Percentiles rank a stretch among this genome's conserved stretches.
These are phyloP conservation scores for Muscicapa striata DNA, from an alignment of 2,797 vertebrate species.

Conservation along the genomic window DNA sequence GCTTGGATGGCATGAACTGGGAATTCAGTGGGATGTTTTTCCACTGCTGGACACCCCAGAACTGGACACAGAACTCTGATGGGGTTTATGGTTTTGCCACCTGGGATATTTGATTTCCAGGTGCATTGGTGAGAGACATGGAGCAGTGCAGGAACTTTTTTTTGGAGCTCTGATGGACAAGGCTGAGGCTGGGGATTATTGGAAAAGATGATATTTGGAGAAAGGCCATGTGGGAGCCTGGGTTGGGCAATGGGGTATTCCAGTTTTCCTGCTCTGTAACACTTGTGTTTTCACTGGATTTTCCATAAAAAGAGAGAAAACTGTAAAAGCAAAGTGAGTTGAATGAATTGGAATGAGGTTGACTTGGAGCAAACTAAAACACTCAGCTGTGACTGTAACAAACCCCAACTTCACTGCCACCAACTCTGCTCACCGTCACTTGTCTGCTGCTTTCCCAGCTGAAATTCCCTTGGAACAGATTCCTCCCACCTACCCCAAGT, in stretches of 20 bases:
- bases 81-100: rapidly evolving
- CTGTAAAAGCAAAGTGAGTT: neutral
- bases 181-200: neutral
- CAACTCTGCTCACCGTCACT: neutral
- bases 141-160: neutral
- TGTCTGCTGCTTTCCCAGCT: neutral
- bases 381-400: neutral
- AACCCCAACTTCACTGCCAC: neutral
- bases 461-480: neutral
- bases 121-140: rapidly evolving
- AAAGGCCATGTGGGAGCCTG: neutral
- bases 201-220: neutral
- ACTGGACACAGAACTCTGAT: neutral
- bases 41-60: neutral
- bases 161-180: neutral
- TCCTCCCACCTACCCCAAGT: neutral
- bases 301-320: neutral
- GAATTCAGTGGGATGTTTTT: neutral
- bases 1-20: neutral
- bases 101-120: neutral
- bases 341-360: neutral
- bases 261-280: rapidly evolving
- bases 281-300: neutral
- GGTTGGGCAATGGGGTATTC: neutral
- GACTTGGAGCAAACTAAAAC: neutral